Percentiles rank a stretch among this genome's conserved stretches.
phyloP scores from a whole-genome alignment of 1,140 invertebrate genomes.

The Drosophila dunni region DNA sequence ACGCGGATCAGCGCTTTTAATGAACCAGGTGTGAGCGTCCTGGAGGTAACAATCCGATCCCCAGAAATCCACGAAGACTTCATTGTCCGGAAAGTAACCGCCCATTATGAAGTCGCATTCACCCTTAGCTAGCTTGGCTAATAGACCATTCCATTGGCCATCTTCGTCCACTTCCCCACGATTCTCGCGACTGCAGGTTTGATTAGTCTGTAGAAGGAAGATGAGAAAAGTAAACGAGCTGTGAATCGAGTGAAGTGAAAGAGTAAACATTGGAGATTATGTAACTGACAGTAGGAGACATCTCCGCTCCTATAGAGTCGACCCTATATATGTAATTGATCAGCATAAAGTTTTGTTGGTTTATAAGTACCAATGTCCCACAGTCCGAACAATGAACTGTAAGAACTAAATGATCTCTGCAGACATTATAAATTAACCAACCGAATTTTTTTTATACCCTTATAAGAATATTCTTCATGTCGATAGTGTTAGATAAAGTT shows the following conservation, averaged over 20 bases:
- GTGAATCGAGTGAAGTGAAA: not conserved
- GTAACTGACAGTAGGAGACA: not conserved
- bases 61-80: constrained; percentile 86
- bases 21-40: constrained; percentile 86
- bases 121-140: constrained; percentile 79
- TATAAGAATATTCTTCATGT: no score
- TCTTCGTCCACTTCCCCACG: constrained; percentile 83
- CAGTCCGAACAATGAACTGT: no score
- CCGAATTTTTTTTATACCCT: no score
- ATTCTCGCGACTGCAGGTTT: constrained; percentile 86
- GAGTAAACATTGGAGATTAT: not conserved
- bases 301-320: no score
- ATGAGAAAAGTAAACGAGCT: not conserved
- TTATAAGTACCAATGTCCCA: no score
- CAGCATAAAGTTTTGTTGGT: no score
- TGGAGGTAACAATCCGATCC: constrained; percentile 85
- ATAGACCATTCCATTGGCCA: constrained; percentile 85
- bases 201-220: constrained; percentile 49
- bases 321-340: no score
- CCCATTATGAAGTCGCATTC: constrained; percentile 85
- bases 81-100: constrained; percentile 86
- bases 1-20: constrained; percentile 82
- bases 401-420: no score
- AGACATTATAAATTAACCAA: no score
- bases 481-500: no score